Evolutionary conservation across 1,140 invertebrate species (phyloP).

Genomic region (Sycophaga agraensis): DNA sequence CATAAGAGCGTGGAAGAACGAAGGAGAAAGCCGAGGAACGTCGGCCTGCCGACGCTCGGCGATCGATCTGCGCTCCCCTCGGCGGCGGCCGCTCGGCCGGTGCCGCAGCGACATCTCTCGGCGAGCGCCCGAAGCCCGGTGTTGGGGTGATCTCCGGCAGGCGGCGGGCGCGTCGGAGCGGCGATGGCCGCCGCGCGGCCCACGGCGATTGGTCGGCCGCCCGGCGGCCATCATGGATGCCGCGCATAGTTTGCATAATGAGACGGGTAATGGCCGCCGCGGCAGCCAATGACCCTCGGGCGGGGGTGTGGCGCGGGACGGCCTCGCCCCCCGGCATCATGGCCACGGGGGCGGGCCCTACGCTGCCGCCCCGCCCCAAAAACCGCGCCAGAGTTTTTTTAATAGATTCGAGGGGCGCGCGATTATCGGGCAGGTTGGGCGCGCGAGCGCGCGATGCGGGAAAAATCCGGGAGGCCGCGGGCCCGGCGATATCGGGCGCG

Average conservation of each 20-base stretch:
- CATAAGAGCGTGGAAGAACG: background rate
- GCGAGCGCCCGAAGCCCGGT: slow-evolving; percentile 25
- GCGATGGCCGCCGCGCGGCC: slow-evolving; percentile 42
- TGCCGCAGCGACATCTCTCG: slow-evolving; percentile 48
- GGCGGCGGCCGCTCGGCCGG: background rate
- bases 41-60: background rate
- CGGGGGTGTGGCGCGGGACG: slow-evolving; percentile 34
- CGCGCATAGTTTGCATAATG: slow-evolving; percentile 49
- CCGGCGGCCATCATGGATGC: slow-evolving; percentile 54
- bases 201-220: slow-evolving; percentile 44
- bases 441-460: too few species aligned
- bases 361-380: too few species aligned
- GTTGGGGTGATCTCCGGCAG: slow-evolving; percentile 41
- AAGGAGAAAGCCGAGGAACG: background rate
- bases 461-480: too few species aligned
- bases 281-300: slow-evolving; percentile 45
- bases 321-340: background rate
- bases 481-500: too few species aligned
- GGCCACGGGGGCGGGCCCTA: slow-evolving; percentile 19
- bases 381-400: too few species aligned
- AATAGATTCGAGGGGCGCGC: too few species aligned
- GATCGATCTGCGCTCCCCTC: background rate
- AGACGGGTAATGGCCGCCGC: slow-evolving; percentile 50
- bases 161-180: slow-evolving; percentile 35
- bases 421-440: too few species aligned